These are phyloP conservation scores for Odontophorus gujanensis DNA, from an alignment of 2,113 vertebrate genomes.

Conservation along the genomic window DNA sequence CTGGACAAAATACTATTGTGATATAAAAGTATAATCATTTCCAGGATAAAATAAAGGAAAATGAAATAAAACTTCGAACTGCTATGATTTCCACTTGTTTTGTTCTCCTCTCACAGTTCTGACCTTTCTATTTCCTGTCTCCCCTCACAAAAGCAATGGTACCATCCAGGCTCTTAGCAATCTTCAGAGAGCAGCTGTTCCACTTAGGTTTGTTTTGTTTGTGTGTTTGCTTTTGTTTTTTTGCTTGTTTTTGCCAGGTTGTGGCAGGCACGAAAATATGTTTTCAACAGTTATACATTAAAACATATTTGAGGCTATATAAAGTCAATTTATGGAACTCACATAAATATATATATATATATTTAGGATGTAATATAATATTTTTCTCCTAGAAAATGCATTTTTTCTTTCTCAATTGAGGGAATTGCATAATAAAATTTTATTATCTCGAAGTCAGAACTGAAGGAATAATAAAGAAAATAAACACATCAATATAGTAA, in stretches of 20 bases:
- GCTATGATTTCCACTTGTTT: neutral
- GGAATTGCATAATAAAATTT: neutral
- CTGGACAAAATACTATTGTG: neutral
- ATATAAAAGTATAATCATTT: neutral
- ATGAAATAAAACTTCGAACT: neutral
- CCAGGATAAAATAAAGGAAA: neutral
- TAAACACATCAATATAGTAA: neutral
- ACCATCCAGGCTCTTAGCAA: neutral
- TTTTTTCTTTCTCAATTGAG: neutral
- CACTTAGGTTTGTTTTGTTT: neutral
- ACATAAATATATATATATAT: neutral
- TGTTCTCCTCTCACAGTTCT: neutral
- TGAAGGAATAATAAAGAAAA: conserved; percentile 24
- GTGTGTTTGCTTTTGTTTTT: neutral
- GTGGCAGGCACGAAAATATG: neutral
- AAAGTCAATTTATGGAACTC: neutral
- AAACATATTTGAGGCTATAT: neutral
- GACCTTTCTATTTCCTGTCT: neutral
- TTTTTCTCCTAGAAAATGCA: neutral
- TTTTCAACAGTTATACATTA: neutral
- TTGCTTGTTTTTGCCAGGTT: neutral
- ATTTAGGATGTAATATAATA: neutral
- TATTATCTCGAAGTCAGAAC: neutral
- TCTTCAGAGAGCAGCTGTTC: neutral
- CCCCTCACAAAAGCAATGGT: neutral